Evolutionary conservation across 2,888 invertebrate genomes (phyloP), one percentile per base, ranked within the genome.

Genomic region (Pterostichus niger): DNA sequence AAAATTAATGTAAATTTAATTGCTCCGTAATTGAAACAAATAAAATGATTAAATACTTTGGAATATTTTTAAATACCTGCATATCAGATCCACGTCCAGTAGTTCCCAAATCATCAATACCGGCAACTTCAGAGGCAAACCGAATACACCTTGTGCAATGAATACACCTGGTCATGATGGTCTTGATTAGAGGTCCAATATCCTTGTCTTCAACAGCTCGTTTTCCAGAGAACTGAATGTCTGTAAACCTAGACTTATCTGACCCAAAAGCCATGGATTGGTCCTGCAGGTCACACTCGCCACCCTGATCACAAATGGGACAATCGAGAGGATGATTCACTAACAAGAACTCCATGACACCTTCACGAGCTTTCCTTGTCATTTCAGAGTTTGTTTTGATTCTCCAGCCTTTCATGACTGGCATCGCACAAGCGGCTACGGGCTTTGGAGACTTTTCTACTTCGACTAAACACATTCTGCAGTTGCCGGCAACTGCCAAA

Each of bases 351-450:
- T 99, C 99, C 99, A 99, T 99, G 0, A 99, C 99, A 86, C 99
- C 97, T 89, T 94, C 95, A 81, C 95, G 91, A 24, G 95, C 95
- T 85, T 90, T 91, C 54, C 89, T 89, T 0, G 90, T 98, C 91
- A 99, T 92, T 86, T 98, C 97, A 0, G 99, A 99, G 89, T 99
- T 96, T 17, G 99, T 99, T 90, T 99, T 99, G 17, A 99, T 94
- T 85, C 96, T 94, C 99, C 97, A 98, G n/a, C 99, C 99, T 90
- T 99, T 99, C 99, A 99, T 98, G 0, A 99, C 99, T 0, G 99
- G 99, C 99, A 99, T 99, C 11, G 99, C 99, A 90, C 99, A 99
- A 0, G 99, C 98, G 7, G 99, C 99, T 0, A 98, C 97, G 0
- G 99, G 99, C 92, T 99, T 98, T 0, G 98, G 96, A 56, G 98